Conservation (phyloP, 2,797 vertebrate species). For the Nothura maculosa region DNA sequence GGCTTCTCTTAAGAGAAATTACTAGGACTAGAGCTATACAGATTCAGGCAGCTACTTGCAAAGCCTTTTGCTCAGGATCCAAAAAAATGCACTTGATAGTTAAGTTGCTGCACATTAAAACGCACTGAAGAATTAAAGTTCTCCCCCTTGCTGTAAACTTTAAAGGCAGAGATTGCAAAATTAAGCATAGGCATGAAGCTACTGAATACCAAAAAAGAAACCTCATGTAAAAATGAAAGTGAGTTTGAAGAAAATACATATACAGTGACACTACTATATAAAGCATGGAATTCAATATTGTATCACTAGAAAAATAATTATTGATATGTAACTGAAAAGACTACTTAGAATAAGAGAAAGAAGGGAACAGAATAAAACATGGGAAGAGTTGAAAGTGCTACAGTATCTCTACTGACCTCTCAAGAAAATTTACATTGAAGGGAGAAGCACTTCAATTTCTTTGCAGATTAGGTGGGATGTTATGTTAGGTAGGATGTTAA, state of each 20-base stretch:
- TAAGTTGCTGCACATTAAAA: not conserved
- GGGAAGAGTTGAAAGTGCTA: slow-evolving; percentile 68
- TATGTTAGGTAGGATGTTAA: slow-evolving; percentile 68
- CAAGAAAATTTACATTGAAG: slow-evolving; percentile 76
- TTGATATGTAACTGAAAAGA: slow-evolving; percentile 34
- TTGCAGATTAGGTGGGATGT: slow-evolving; percentile 73
- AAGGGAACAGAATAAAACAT: slow-evolving; percentile 69
- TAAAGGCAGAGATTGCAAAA: slow-evolving; percentile 41
- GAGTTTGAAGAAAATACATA: slow-evolving; percentile 28
- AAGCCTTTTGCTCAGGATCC: not conserved
- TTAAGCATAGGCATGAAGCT: slow-evolving; percentile 14
- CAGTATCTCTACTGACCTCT: slow-evolving; percentile 76
- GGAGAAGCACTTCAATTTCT: slow-evolving; percentile 77
- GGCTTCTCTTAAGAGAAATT: slow-evolving; percentile 4
- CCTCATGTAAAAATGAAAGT: not conserved
- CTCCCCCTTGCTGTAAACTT: slow-evolving; percentile 1
- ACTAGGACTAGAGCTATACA: slow-evolving; percentile 14
- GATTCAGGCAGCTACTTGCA: slow-evolving; percentile 2
- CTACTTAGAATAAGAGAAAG: slow-evolving; percentile 54
- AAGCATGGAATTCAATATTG: slow-evolving; percentile 45
- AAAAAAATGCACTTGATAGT: not conserved
- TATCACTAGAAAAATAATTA: slow-evolving; percentile 26
- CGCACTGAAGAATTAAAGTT: slow-evolving; percentile 5
- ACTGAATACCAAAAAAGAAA: slow-evolving; percentile 19
- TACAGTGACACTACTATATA: slow-evolving; percentile 29